A percentile compares a stretch with the other conserved stretches of the same genome.
phyloP scores from a whole-genome alignment of 2,888 invertebrate genomes.

The Papilio demoleus region DNA sequence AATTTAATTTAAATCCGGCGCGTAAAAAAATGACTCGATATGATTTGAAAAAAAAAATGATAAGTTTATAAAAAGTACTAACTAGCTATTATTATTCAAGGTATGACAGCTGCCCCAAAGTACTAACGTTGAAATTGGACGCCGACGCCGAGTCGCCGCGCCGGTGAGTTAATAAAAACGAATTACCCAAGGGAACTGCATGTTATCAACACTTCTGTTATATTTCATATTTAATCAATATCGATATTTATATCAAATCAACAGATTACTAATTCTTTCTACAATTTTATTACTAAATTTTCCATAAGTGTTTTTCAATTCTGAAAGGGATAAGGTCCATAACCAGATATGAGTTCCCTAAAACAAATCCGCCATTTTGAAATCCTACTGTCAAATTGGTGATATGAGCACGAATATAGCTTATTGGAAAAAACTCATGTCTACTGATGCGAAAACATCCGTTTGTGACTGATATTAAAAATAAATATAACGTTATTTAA shows the following conservation, averaged over 20 bases:
- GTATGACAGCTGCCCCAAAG: conserved; percentile 31
- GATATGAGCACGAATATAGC: neutral
- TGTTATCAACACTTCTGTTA: conserved; percentile 48
- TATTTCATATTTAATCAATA: conserved; percentile 51
- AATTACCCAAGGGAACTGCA: conserved; percentile 43
- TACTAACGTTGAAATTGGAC: conserved; percentile 43
- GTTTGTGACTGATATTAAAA: conserved; percentile 1
- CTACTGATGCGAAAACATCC: conserved; percentile 7
- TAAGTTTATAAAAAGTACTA: no score
- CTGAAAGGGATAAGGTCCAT: neutral
- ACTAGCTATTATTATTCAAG: conserved; percentile 36
- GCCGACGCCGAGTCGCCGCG: conserved; percentile 32
- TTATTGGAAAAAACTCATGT: conserved; percentile 10
- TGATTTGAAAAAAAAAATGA: no score
- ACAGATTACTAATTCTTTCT: neutral
- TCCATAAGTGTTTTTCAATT: neutral
- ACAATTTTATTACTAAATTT: no score
- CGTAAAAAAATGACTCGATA: no score
- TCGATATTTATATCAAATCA: conserved; percentile 41
- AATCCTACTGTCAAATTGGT: neutral
- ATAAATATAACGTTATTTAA: conserved; percentile 16
- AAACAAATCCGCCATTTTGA: neutral
- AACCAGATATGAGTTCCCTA: neutral
- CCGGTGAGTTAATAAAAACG: conserved; percentile 43
- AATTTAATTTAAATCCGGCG: no score